Evolutionary conservation across 2,797 vertebrate species (phyloP).

Genomic region (Cichlasoma orientale): DNA sequence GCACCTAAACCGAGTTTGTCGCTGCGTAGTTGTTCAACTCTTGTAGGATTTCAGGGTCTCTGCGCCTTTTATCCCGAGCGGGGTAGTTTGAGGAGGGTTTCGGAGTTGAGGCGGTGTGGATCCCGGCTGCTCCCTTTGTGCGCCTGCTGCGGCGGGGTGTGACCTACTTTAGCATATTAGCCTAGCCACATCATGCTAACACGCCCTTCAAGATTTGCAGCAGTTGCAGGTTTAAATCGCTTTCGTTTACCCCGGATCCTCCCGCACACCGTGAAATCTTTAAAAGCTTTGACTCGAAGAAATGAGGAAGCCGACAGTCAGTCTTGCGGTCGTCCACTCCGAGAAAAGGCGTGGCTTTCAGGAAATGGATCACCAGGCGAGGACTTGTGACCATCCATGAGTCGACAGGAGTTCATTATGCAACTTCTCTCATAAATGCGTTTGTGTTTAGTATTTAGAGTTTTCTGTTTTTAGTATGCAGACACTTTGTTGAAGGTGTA

Average conservation of each 20-base stretch:
- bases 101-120: slow-evolving; percentile 38
- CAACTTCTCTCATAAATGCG: neutral
- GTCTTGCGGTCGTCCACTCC: neutral
- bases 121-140: slow-evolving; percentile 75
- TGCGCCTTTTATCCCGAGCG: neutral
- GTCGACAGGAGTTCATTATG: slow-evolving; percentile 35
- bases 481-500: too few relatives aligned
- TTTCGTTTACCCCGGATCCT: neutral
- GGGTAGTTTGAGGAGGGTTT: neutral
- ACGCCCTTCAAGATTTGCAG: slow-evolving; percentile 43
- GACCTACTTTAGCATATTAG: slow-evolving; percentile 84
- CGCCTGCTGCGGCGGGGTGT: slow-evolving; percentile 82
- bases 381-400: slow-evolving; percentile 44
- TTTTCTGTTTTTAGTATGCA: neutral
- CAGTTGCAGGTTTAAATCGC: neutral
- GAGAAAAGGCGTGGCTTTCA: slow-evolving; percentile 74
- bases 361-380: slow-evolving; percentile 53
- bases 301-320: slow-evolving; percentile 5
- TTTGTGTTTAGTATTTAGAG: neutral
- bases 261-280: neutral
- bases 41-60: neutral
- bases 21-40: neutral
- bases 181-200: slow-evolving; percentile 63
- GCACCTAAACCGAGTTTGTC: neutral
- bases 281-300: neutral